These are phyloP conservation scores for Incurvaria masculella DNA, from an alignment of 2,888 invertebrate genomes.

Conservation along the genomic window DNA sequence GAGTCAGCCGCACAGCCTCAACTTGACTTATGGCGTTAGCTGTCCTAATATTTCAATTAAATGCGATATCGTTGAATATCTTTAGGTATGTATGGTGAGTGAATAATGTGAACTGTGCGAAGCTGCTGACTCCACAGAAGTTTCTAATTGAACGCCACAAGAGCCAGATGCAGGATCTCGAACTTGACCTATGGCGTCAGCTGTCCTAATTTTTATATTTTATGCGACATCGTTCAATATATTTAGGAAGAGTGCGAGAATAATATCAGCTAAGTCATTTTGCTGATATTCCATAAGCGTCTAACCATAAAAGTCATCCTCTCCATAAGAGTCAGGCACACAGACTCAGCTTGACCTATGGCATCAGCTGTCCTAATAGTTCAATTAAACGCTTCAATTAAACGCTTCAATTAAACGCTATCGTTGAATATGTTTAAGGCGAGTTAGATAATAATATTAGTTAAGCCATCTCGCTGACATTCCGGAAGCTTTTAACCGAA, in stretches of 20 bases:
- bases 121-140: slow-evolving; percentile 88
- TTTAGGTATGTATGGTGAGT: slow-evolving; percentile 48
- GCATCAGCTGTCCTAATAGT: slow-evolving; percentile 90
- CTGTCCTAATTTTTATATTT: slow-evolving; percentile 92
- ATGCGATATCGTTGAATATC: slow-evolving; percentile 93
- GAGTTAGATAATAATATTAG: slow-evolving; percentile 4
- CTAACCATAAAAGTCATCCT: too few species aligned
- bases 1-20: slow-evolving; percentile 63
- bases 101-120: slow-evolving; percentile 65
- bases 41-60: slow-evolving; percentile 94
- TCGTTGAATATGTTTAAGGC: slow-evolving; percentile 84
- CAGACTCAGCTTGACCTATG: slow-evolving; percentile 66
- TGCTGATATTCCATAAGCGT: slow-evolving; percentile 91
- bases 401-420: slow-evolving; percentile 94
- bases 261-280: slow-evolving; percentile 82
- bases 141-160: slow-evolving; percentile 80
- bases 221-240: slow-evolving; percentile 94
- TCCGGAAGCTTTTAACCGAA: slow-evolving; percentile 86
- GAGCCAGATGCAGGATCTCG: slow-evolving; percentile 62
- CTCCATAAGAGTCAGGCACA: slow-evolving; percentile 69
- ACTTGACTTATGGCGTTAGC: slow-evolving; percentile 75
- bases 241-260: too few species aligned
- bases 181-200: slow-evolving; percentile 77
- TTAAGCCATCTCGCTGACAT: slow-evolving; percentile 86
- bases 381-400: slow-evolving; percentile 95